Percentiles rank a stretch among this genome's conserved stretches.
Evolutionary conservation across 2,888 invertebrate genomes (phyloP).

Genomic region (Beris chalybata): DNA sequence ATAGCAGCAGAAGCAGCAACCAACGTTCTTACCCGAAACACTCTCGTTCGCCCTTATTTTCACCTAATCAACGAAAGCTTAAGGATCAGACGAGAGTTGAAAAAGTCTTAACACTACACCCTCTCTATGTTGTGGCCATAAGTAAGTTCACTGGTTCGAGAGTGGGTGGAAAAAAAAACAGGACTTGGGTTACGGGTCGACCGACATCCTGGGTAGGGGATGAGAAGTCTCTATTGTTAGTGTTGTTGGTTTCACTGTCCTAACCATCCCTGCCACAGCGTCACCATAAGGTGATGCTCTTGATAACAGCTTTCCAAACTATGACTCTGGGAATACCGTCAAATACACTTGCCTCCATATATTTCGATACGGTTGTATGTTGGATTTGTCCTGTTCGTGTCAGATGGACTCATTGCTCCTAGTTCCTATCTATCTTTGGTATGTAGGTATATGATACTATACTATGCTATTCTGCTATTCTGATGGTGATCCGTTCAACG

Average conservation of each 20-base stretch:
- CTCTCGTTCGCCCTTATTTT: slow-evolving; percentile 38
- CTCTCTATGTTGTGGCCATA: slow-evolving; percentile 8
- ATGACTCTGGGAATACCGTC: slow-evolving; percentile 35
- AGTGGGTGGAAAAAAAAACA: slow-evolving; percentile 14
- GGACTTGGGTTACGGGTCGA: slow-evolving; percentile 8
- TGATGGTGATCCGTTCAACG: slow-evolving; percentile 22
- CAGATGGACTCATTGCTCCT: slow-evolving; percentile 43
- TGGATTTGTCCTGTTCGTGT: slow-evolving; percentile 42
- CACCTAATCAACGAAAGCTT: slow-evolving; percentile 45
- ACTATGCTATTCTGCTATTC: slow-evolving; percentile 32
- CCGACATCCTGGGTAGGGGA: slow-evolving; percentile 11
- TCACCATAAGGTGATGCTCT: slow-evolving; percentile 40
- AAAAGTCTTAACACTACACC: slow-evolving; percentile 37
- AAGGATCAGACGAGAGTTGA: slow-evolving; percentile 41
- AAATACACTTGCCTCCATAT: slow-evolving; percentile 31
- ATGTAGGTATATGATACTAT: slow-evolving; percentile 23
- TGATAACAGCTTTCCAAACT: slow-evolving; percentile 40
- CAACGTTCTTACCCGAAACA: slow-evolving; percentile 1
- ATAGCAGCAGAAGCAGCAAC: neutral
- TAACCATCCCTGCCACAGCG: slow-evolving; percentile 35
- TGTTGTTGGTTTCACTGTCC: slow-evolving; percentile 23
- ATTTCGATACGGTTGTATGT: slow-evolving; percentile 11
- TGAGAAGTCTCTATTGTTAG: slow-evolving; percentile 21
- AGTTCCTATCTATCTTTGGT: slow-evolving; percentile 42
- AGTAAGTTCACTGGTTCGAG: slow-evolving; percentile 25